A percentile compares a stretch with the other conserved stretches of the same genome.
These are phyloP conservation scores for Tholera decimalis DNA, from an alignment of 2,888 invertebrate species.

Conservation along the genomic window DNA sequence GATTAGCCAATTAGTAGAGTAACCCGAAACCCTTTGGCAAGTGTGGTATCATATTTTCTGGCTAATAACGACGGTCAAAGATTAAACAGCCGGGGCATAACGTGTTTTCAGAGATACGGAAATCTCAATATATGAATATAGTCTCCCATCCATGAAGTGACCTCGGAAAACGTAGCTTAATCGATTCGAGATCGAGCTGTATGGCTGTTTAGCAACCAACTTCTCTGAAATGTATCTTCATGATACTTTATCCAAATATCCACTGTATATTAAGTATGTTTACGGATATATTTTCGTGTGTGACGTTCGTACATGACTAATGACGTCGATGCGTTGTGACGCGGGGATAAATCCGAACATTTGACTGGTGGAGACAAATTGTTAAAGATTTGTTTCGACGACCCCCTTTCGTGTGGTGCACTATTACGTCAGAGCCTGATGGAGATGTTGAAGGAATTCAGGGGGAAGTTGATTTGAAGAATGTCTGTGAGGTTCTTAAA, in stretches of 20 bases:
- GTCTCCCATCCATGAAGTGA: no score
- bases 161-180: no score
- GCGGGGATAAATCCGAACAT: slow-evolving; percentile 49
- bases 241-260: slow-evolving; percentile 3
- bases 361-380: slow-evolving; percentile 61
- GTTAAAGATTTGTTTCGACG: slow-evolving; percentile 50
- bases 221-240: background rate
- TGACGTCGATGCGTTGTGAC: slow-evolving; percentile 42
- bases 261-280: slow-evolving; percentile 34
- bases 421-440: slow-evolving; percentile 32
- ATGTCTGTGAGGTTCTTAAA: slow-evolving; percentile 3
- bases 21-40: no score
- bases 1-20: no score
- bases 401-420: slow-evolving; percentile 45
- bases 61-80: no score
- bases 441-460: slow-evolving; percentile 1
- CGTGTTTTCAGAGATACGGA: no score
- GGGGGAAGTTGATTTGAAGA: slow-evolving; percentile 15
- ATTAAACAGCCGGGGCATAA: no score
- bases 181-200: no score
- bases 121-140: no score
- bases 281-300: slow-evolving; percentile 31
- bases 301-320: slow-evolving; percentile 49
- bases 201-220: no score
- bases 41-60: no score